A percentile compares a stretch with the other conserved stretches of the same genome.
Evolutionary conservation across 2,888 invertebrate species (phyloP).

Genomic region (Flabesymbios commensalis): DNA sequence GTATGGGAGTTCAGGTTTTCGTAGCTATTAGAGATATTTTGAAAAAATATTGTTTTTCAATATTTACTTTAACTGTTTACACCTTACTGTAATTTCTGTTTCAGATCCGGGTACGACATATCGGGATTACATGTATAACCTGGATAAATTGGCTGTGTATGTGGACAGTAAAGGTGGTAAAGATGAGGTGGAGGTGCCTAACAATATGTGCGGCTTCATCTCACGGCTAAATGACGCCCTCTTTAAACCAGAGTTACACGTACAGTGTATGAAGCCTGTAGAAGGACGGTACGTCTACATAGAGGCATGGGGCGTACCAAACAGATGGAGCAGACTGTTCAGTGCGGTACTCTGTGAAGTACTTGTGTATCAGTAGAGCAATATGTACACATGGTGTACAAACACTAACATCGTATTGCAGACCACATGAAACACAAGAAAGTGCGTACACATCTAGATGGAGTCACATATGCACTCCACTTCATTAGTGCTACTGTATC

Average conservation of each 20-base stretch:
- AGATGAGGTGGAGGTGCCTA: slow-evolving; percentile 31
- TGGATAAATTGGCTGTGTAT: slow-evolving; percentile 64
- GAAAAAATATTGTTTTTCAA: no score
- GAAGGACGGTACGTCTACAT: slow-evolving; percentile 64
- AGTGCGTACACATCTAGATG: no score
- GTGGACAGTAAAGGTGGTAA: slow-evolving; percentile 61
- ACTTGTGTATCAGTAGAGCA: slow-evolving; percentile 57
- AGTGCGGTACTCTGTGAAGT: slow-evolving; percentile 66
- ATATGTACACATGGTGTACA: background rate
- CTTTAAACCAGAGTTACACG: slow-evolving; percentile 62
- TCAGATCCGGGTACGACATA: slow-evolving; percentile 32
- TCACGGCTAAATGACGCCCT: slow-evolving; percentile 64
- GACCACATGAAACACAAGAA: no score
- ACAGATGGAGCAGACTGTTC: slow-evolving; percentile 64
- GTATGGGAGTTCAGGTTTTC: no score
- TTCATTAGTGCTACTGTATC: no score
- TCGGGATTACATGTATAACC: slow-evolving; percentile 63
- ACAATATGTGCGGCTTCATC: slow-evolving; percentile 62
- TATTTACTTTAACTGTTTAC: no score
- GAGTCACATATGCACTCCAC: no score
- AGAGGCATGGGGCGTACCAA: slow-evolving; percentile 63
- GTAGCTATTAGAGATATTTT: no score
- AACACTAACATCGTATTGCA: background rate
- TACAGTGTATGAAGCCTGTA: slow-evolving; percentile 61
- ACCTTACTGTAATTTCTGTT: background rate